Percentiles rank a stretch among this genome's conserved stretches.
Conservation (phyloP, 2,113 vertebrate genomes). For the Okapia johnstoni region DNA sequence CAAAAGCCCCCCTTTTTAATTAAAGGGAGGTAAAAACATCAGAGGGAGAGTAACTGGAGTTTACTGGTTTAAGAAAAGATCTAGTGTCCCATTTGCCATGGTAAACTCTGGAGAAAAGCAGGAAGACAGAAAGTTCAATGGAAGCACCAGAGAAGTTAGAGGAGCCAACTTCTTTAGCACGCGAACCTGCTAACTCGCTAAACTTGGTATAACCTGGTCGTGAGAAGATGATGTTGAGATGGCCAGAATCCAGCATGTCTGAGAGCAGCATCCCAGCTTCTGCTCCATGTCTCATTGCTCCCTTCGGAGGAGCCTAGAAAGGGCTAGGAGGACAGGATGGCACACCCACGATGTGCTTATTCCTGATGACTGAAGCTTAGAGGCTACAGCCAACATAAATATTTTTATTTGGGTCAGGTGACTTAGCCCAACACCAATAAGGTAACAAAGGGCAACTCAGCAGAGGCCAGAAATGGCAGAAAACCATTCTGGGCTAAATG, state of each 20-base stretch:
- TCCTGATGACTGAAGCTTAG: neutral
- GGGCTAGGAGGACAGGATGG: neutral
- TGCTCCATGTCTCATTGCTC: no score
- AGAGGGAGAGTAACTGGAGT: neutral
- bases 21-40: neutral
- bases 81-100: neutral
- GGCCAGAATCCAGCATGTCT: neutral
- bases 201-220: neutral
- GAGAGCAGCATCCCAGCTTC: neutral
- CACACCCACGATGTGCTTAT: neutral
- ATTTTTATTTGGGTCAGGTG: neutral
- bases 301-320: neutral
- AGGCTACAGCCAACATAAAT: neutral
- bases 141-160: neutral
- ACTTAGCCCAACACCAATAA: neutral
- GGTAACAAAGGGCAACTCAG: neutral
- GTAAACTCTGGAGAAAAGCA: neutral
- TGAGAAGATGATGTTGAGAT: neutral
- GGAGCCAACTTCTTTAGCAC: neutral
- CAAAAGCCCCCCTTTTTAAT: neutral
- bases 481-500: neutral
- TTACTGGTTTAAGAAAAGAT: neutral
- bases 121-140: neutral
- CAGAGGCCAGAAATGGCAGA: neutral
- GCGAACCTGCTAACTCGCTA: neutral